Conservation (phyloP, 1,140 invertebrate species). For the Rhagoletis zephyria region DNA sequence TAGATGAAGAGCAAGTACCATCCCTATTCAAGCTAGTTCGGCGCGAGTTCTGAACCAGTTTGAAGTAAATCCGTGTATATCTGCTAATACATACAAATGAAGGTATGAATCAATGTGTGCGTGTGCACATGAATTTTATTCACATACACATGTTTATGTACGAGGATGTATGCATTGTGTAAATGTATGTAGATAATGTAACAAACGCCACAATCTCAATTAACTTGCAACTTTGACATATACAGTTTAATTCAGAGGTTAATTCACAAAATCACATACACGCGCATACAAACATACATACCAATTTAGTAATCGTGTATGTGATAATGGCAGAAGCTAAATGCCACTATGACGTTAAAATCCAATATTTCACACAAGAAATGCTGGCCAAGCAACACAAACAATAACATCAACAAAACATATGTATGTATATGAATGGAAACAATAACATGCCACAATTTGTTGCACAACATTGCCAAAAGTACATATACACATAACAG, state of each 20-base stretch:
- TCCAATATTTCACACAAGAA: constrained; percentile 19
- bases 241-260: constrained; percentile 52
- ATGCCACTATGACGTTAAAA: constrained; percentile 61
- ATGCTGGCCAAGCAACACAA: background rate
- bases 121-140: too few species aligned
- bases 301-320: background rate
- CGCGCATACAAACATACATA: background rate
- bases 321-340: constrained; percentile 59
- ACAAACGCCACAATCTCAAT: constrained; percentile 71
- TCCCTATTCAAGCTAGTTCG: too few species aligned
- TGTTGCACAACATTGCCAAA: background rate
- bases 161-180: constrained; percentile 54
- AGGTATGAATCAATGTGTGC: too few species aligned
- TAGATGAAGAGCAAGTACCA: too few species aligned
- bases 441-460: constrained; percentile 45
- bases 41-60: too few species aligned
- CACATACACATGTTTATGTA: background rate
- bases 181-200: constrained; percentile 73
- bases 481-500: background rate
- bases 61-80: too few species aligned
- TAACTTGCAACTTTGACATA: constrained; percentile 72
- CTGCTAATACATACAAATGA: too few species aligned
- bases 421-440: background rate
- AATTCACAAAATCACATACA: constrained; percentile 57
- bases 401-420: constrained; percentile 21